Conservation (phyloP, 35 echinoderm and acorn worm genomes). For the Heliocidaris erythrogramma region DNA sequence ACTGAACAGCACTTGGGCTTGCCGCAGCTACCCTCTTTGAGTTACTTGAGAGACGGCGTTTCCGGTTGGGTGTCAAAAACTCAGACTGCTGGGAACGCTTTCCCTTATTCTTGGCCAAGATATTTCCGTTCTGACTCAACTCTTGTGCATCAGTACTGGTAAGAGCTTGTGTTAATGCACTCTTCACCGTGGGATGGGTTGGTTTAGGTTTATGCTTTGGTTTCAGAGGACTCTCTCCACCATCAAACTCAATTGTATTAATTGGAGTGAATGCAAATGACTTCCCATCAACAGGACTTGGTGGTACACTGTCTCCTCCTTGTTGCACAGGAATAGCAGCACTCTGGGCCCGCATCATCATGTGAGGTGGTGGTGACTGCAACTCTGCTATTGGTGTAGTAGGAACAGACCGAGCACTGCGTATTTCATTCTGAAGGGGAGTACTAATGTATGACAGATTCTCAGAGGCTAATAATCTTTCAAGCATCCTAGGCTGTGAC, state of each 20-base stretch:
- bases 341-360: slow-evolving; percentile 37
- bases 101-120: background rate
- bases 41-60: slow-evolving; percentile 49
- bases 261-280: slow-evolving; percentile 59
- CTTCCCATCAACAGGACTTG: slow-evolving; percentile 45
- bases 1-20: slow-evolving; percentile 50
- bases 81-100: slow-evolving; percentile 24
- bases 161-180: background rate
- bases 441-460: background rate
- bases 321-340: slow-evolving; percentile 55
- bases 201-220: slow-evolving; percentile 62
- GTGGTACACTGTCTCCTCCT: slow-evolving; percentile 55
- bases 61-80: slow-evolving; percentile 57
- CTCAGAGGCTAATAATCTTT: slow-evolving; percentile 12
- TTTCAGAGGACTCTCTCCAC: slow-evolving; percentile 59
- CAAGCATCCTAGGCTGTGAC: slow-evolving; percentile 21
- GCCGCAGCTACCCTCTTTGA: slow-evolving; percentile 51
- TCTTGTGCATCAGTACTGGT: background rate
- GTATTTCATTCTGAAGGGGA: background rate
- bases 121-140: background rate
- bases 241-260: background rate
- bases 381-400: slow-evolving; percentile 39
- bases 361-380: background rate
- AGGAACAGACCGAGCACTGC: slow-evolving; percentile 24
- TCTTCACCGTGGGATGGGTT: slow-evolving; percentile 40